phyloP scores from a whole-genome alignment of 2,797 vertebrate genomes.

The Falco biarmicus region DNA sequence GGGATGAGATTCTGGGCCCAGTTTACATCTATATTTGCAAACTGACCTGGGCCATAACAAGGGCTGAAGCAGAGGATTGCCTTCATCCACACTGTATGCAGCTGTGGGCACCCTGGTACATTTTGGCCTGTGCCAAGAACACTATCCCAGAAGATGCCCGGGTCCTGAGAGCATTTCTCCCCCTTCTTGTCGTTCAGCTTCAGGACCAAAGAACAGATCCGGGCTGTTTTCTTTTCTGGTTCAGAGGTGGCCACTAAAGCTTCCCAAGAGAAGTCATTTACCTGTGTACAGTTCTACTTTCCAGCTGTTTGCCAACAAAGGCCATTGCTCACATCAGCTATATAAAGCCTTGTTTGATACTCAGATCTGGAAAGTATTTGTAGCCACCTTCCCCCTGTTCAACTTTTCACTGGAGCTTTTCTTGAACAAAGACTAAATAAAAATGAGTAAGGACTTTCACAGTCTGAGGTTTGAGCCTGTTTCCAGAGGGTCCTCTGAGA shows the following conservation, averaged over 20 bases:
- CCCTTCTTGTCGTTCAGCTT: neutral
- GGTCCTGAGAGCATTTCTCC: neutral
- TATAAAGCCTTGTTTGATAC: neutral
- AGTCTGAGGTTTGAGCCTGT: neutral
- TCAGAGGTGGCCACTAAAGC: neutral
- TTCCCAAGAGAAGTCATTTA: neutral
- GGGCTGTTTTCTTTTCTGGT: neutral
- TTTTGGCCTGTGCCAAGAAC: neutral
- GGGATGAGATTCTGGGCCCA: neutral
- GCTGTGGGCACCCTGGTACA: neutral
- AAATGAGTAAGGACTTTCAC: slow-evolving; percentile 22
- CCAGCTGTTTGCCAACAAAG: neutral
- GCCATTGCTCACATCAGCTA: neutral
- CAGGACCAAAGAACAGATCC: neutral
- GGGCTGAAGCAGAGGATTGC: neutral
- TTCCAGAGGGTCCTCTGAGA: slow-evolving; percentile 23
- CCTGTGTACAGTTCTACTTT: neutral
- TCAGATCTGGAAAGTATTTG: slow-evolving; percentile 20
- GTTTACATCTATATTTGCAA: neutral
- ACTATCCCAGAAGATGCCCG: neutral
- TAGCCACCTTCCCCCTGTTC: neutral
- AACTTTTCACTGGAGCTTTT: slow-evolving; percentile 38
- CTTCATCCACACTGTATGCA: neutral
- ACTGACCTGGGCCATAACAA: neutral
- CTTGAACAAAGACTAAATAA: slow-evolving; percentile 13